A percentile compares a stretch with the other conserved stretches of the same genome.
Evolutionary conservation across 2,113 vertebrate genomes (phyloP).

Genomic region (Bufo bufo): DNA sequence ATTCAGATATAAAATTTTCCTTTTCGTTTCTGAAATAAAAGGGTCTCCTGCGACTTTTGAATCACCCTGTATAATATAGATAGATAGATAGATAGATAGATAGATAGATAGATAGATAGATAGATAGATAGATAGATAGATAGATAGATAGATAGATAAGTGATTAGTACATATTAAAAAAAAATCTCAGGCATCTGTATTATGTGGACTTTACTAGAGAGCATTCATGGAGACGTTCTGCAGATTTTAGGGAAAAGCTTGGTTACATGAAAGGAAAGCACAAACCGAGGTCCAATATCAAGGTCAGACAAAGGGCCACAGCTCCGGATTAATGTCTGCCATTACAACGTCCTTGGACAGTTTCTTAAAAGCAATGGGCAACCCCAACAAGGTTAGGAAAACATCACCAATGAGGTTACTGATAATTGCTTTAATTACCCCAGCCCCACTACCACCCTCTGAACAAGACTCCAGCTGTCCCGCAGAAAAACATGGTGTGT

Average conservation of each 20-base stretch:
- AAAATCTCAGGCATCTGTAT: too few species aligned
- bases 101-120: too few species aligned
- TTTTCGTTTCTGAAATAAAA: too few species aligned
- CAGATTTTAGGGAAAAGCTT: neutral
- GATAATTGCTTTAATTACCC: conserved; percentile 37
- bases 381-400: conserved; percentile 42
- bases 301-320: conserved; percentile 32
- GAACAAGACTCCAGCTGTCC: conserved; percentile 39
- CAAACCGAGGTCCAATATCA: neutral
- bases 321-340: conserved; percentile 25
- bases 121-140: too few species aligned
- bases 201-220: too few species aligned
- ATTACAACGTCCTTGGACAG: conserved; percentile 14
- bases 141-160: too few species aligned
- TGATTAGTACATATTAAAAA: too few species aligned
- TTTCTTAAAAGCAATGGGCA: conserved; percentile 20
- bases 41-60: too few species aligned
- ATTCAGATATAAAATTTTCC: too few species aligned
- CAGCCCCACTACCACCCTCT: neutral
- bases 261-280: neutral
- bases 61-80: too few species aligned
- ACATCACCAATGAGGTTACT: conserved; percentile 18
- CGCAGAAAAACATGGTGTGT: neutral
- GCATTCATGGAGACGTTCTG: neutral
- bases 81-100: too few species aligned